Conservation (phyloP, 2,888 invertebrate genomes). For the Apamea monoglypha region DNA sequence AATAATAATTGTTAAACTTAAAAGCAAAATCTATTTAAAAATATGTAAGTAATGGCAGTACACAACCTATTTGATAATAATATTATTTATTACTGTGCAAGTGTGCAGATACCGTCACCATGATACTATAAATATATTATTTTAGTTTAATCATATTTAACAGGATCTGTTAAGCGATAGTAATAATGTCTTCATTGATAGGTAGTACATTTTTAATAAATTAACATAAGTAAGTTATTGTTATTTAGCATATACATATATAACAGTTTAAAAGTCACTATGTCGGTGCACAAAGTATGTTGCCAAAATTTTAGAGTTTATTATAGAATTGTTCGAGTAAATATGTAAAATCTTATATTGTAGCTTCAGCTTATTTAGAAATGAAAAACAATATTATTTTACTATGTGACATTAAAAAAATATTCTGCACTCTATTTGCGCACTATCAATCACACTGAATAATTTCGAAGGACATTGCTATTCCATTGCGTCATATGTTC, state of each 20-base stretch:
- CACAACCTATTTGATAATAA: neutral
- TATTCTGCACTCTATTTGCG: neutral
- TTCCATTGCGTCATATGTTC: neutral
- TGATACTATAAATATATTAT: neutral
- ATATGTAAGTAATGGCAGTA: neutral
- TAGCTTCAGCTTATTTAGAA: neutral
- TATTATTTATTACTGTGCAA: no score
- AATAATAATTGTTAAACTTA: no score
- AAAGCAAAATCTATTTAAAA: neutral
- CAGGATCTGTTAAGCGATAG: neutral
- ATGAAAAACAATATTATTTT: neutral
- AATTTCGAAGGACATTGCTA: neutral
- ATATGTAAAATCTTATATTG: neutral
- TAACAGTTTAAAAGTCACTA: neutral
- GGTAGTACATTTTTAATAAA: neutral
- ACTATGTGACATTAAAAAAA: neutral
- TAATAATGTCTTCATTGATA: neutral
- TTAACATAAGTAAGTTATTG: neutral
- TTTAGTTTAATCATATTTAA: neutral
- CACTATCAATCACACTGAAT: neutral
- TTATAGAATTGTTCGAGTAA: slow-evolving; percentile 8
- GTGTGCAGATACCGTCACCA: neutral
- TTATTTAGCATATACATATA: neutral
- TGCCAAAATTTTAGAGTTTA: slow-evolving; percentile 32
- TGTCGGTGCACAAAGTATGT: neutral